These are phyloP conservation scores for Marcusenius ussheri DNA, from an alignment of 2,113 vertebrate species.

Conservation along the genomic window DNA sequence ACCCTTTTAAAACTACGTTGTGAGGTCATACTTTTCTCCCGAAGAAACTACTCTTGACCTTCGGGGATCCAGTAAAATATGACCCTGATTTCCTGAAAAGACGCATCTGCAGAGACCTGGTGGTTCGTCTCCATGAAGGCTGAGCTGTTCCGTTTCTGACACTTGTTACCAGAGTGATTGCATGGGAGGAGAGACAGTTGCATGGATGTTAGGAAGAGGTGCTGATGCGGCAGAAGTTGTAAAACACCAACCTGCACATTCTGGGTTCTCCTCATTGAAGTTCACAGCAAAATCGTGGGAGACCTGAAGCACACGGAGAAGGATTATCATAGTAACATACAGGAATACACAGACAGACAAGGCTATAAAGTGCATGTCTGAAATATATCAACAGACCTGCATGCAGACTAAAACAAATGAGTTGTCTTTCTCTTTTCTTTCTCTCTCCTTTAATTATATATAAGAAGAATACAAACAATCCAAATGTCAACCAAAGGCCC, in stretches of 20 bases:
- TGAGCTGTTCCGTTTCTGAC: neutral
- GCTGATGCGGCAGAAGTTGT: neutral
- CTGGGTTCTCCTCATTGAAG: slow-evolving; percentile 94
- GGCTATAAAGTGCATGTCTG: neutral
- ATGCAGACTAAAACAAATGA: neutral
- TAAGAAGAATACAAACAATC: neutral
- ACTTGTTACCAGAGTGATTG: neutral
- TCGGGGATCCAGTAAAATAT: neutral
- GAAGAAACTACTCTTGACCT: neutral
- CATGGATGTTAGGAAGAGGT: neutral
- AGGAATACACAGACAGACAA: neutral
- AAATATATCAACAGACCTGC: neutral
- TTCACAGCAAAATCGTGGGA: slow-evolving; percentile 97
- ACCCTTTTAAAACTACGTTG: neutral
- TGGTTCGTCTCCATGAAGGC: neutral
- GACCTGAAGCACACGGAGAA: slow-evolving; percentile 61
- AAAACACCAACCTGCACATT: slow-evolving; percentile 80
- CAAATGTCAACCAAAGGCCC: neutral
- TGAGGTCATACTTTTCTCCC: neutral
- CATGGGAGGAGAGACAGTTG: neutral
- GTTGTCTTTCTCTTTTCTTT: neutral
- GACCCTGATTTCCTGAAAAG: neutral
- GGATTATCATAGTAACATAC: neutral
- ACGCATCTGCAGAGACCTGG: neutral
- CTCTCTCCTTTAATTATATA: neutral